Conservation (phyloP, 2,888 invertebrate genomes). For the Orchesella flavescens region DNA sequence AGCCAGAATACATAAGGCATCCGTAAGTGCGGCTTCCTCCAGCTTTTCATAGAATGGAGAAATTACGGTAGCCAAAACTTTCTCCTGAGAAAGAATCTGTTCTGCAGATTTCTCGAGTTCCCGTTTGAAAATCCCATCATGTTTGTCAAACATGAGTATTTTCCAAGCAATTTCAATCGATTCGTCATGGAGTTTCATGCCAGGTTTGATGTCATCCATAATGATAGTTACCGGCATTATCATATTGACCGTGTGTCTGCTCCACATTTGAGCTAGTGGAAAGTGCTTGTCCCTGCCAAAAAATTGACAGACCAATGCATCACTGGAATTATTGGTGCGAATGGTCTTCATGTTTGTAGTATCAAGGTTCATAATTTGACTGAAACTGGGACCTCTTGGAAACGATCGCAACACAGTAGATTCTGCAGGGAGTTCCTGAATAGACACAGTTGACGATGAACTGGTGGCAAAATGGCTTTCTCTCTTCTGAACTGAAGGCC, state of each 20-base stretch:
- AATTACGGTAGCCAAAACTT: neutral
- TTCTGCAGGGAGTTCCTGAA: neutral
- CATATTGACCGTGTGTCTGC: conserved; percentile 4
- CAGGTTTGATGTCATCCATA: conserved; percentile 47
- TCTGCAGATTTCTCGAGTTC: conserved; percentile 4
- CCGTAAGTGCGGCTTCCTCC: neutral
- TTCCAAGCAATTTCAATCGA: conserved; percentile 29
- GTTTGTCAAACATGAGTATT: neutral
- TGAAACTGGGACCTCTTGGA: neutral
- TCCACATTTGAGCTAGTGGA: conserved; percentile 47
- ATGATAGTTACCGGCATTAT: conserved; percentile 36
- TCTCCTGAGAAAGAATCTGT: neutral
- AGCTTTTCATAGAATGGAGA: neutral
- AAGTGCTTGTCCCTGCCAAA: conserved; percentile 18
- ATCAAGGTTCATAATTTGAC: conserved; percentile 44
- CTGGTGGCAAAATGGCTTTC: no score
- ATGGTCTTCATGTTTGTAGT: conserved; percentile 26
- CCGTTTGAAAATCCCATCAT: neutral
- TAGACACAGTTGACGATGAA: no score
- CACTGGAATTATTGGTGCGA: neutral
- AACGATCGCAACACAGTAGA: neutral
- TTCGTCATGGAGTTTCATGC: conserved; percentile 17
- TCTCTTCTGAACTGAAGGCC: neutral
- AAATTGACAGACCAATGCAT: conserved; percentile 39
- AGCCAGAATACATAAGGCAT: neutral